A percentile compares a stretch with the other conserved stretches of the same genome.
Conservation (phyloP, 2,113 vertebrate genomes). For the Gobio gobio region DNA sequence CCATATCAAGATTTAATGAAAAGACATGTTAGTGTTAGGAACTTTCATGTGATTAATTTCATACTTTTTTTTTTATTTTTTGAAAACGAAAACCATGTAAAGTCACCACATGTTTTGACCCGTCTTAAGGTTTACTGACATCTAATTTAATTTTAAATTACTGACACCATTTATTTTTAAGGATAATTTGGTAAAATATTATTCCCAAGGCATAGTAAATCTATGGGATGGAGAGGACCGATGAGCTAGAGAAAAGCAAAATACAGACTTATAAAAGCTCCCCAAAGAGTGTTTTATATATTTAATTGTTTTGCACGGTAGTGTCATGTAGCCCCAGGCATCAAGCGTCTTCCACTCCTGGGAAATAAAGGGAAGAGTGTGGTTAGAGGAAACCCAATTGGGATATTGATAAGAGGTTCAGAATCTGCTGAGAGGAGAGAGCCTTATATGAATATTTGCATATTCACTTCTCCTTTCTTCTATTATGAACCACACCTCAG, state of each 20-base stretch:
- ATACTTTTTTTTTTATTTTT: no score
- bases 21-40: neutral
- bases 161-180: neutral
- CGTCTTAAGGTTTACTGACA: neutral
- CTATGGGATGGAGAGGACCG: neutral
- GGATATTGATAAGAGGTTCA: neutral
- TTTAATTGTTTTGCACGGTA: constrained; percentile 4
- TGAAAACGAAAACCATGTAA: no score
- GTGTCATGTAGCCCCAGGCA: constrained; percentile 1
- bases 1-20: no score
- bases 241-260: neutral
- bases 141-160: neutral
- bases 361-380: neutral
- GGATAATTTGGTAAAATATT: neutral
- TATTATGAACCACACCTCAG: neutral
- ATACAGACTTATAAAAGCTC: constrained; percentile 2
- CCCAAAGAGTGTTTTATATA: constrained; percentile 7
- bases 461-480: neutral
- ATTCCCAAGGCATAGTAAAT: neutral
- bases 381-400: neutral
- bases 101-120: neutral
- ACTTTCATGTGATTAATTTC: neutral
- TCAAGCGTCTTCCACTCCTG: neutral
- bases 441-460: neutral
- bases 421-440: neutral